Base-by-base conservation (phyloP, 2,113 vertebrate species). In the Lathamus discolor region DNA sequence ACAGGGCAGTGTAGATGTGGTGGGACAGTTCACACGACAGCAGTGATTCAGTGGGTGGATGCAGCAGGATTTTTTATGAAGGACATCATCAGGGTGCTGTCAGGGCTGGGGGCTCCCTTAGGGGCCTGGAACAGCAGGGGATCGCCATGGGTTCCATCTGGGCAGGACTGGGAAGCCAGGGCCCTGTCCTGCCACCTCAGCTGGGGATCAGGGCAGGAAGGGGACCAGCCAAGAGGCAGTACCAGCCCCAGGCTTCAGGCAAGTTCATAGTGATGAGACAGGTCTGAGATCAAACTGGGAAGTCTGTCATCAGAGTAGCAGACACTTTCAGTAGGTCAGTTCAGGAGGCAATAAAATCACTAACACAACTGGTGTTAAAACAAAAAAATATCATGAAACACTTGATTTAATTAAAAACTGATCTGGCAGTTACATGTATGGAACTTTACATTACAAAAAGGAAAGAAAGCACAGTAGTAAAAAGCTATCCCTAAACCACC, bases 41-140 rank as follows among this genome's bases (percentile, higher is more conserved):
- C 23, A 17, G 11, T 25, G n/a, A 43, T 64, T 29, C 37, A 29
- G 39, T 7, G 6, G 10, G 27, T 0, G 9, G 29, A n/a, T 28
- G 17, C 43, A 37, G 14, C 57, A 82, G 19, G 43, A 4, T 61
- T 17, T 55, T 79, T 49, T 22, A 33, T 35, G 44, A 89, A 55
- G 77, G 41, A 27, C 0, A 1, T 11, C 3, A 0, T n/a, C n/a
- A 29, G 25, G 22, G 5, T 63, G 19, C 23, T 0, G 0, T 22
- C 1, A 0, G 4, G 12, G 4, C 8, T 48, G 7, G 2, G 6
- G 10, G 9, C 2, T 73, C 31, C 19, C 27, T 7, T 7, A 6
- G 25, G 19, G 29, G 33, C 27, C 54, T 74, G 59, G 13, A 78
- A 17, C 23, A 78, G 8, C 24, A 55, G 6, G 4, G 22, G 1